Evolutionary conservation across 2,113 vertebrate genomes (phyloP), one percentile per base, ranked within the genome.

Genomic region (Hemibagrus wyckioides): DNA sequence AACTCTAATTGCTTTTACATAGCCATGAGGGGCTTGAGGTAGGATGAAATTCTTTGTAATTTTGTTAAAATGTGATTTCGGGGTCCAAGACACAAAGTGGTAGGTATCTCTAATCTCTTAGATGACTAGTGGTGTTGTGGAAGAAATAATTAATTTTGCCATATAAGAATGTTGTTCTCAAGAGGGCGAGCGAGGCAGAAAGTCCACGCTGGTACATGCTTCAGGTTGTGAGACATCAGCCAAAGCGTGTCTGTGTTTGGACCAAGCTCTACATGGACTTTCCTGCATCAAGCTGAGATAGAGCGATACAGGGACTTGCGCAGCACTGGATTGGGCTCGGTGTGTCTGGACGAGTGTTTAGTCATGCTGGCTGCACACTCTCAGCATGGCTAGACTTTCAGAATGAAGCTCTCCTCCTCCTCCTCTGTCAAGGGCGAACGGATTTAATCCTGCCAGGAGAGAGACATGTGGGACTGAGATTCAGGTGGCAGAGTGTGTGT

Each of bases 371-470:
- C 61, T 87, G 71, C 85, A 87, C 61, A 36, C 71, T 81, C 54
- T 84, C 10, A 25, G 54, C 82, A 75, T 88, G 84, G 82, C 67
- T 84, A n/a, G 44, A 52, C 17, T 41, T 80, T 86, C 57, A 71
- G 50, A 84, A 73, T 83, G 17, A 36, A 7, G 52, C 36, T 83
- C 61, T 86, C 41, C 57, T 73, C 39, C 76, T 33, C 56, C 59
- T 79, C 44, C 13, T 56, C 44, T 48, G 85, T 89, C 83, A 90
- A 88, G 89, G 89, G 88, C 89, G 33, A 84, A 82, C 21, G 23
- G 76, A 8, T 84, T 67, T 90, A 86, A 76, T 81, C 65, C 85
- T 76, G 82, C 63, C 65, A 39, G 82, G 44, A 54, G 71, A 48
- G 25, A 52, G 75, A 67, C 44, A 61, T 56, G 85, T 67, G 85